Evolutionary conservation across 1,140 invertebrate genomes (phyloP).

Genomic region (Orius insidiosus): DNA sequence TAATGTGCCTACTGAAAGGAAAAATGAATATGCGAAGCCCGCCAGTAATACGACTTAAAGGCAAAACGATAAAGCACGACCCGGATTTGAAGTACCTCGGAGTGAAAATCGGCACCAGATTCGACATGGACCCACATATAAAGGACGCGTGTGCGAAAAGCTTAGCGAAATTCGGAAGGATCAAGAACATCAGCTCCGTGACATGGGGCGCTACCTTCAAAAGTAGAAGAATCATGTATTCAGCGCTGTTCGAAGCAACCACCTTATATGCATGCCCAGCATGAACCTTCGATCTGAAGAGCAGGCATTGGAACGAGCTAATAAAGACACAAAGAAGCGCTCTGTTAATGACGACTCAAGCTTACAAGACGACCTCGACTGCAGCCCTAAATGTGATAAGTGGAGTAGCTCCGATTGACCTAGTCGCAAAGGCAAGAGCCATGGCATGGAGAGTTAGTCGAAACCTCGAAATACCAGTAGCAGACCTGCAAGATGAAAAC

Average conservation of each 20-base stretch:
- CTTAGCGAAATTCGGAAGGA: background rate
- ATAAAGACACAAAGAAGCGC: slow-evolving; percentile 16
- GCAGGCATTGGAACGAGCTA: slow-evolving; percentile 13
- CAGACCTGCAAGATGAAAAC: background rate
- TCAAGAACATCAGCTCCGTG: slow-evolving; percentile 9
- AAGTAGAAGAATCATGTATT: slow-evolving; percentile 17
- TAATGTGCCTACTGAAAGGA: slow-evolving; percentile 14
- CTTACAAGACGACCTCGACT: slow-evolving; percentile 18
- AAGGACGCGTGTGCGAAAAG: slow-evolving; percentile 4
- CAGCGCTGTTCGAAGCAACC: slow-evolving; percentile 16
- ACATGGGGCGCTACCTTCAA: slow-evolving; percentile 1
- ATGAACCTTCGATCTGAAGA: slow-evolving; percentile 16
- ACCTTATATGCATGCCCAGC: slow-evolving; percentile 20
- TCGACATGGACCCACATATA: slow-evolving; percentile 1
- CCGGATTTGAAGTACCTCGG: slow-evolving; percentile 3
- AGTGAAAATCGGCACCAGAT: slow-evolving; percentile 2
- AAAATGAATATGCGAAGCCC: slow-evolving; percentile 6
- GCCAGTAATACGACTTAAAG: background rate
- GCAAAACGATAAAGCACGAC: background rate
- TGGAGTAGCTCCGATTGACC: slow-evolving; percentile 18
- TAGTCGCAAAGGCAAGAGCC: slow-evolving; percentile 8
- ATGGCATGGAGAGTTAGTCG: background rate
- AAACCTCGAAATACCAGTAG: background rate
- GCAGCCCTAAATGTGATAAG: slow-evolving; percentile 17
- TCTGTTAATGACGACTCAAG: slow-evolving; percentile 13